A percentile compares a stretch with the other conserved stretches of the same genome.
phyloP scores from a whole-genome alignment of 1,140 invertebrate genomes.

The Pteromalus puparum region DNA sequence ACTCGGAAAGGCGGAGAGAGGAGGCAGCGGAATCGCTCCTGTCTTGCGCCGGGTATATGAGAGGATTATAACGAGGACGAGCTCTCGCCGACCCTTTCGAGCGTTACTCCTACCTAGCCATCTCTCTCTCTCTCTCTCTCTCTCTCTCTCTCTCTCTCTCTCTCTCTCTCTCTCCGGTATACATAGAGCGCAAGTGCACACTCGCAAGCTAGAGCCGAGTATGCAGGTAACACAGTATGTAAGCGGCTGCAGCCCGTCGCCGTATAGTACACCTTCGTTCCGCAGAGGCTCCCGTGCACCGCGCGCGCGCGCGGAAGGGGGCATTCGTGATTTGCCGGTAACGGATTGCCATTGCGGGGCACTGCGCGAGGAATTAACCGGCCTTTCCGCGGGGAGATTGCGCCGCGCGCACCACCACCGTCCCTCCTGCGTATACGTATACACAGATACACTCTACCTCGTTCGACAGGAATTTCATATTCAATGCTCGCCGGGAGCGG shows the following conservation, averaged over 20 bases:
- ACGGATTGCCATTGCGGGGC: constrained; percentile 1
- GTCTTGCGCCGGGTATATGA: not conserved
- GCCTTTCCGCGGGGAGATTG: not conserved
- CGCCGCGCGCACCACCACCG: not conserved
- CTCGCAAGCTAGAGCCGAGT: not conserved
- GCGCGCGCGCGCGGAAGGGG: not conserved
- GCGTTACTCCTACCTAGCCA: too few relatives aligned
- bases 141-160: too few relatives aligned
- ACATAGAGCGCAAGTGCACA: not conserved
- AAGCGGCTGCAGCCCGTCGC: too few relatives aligned
- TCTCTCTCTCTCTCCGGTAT: not conserved
- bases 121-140: too few relatives aligned
- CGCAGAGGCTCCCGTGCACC: not conserved
- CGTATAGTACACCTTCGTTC: not conserved
- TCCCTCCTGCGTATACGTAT: not conserved
- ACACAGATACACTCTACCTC: not conserved
- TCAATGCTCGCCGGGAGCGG: constrained; percentile 2
- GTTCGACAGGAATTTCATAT: constrained; percentile 35
- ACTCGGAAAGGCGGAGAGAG: not conserved
- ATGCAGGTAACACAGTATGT: too few relatives aligned
- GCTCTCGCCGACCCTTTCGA: too few relatives aligned
- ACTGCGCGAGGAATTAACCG: constrained; percentile 15
- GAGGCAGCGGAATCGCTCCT: not conserved
- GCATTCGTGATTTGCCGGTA: constrained; percentile 15
- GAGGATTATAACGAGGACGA: not conserved